Percentiles rank a stretch among this genome's conserved stretches.
Evolutionary conservation across 2,888 invertebrate species (phyloP).

Genomic region (Serrognathus titanus): DNA sequence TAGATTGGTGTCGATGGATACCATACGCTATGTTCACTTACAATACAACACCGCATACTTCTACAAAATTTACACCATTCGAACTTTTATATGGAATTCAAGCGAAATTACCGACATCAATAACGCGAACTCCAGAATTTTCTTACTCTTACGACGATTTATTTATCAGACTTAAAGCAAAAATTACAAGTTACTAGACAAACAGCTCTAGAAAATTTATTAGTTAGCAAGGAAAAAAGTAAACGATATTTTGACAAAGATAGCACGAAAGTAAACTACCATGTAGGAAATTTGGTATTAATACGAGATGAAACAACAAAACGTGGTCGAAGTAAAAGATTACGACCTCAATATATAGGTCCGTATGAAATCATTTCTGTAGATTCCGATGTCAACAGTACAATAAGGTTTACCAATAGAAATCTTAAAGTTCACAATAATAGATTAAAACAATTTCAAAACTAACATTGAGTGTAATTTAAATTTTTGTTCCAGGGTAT

Average conservation of each 20-base stretch:
- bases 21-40: too few species aligned
- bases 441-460: too few species aligned
- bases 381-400: too few species aligned
- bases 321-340: conserved; percentile 6
- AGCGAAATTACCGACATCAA: conserved; percentile 19
- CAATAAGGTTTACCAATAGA: too few species aligned
- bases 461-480: too few species aligned
- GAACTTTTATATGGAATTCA: conserved; percentile 25
- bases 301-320: conserved; percentile 3
- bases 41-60: too few species aligned
- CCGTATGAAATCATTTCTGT: conserved; percentile 1
- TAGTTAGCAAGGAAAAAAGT: conserved; percentile 4
- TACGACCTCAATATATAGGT: conserved; percentile 7
- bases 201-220: conserved; percentile 20
- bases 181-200: conserved; percentile 21
- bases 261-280: neutral
- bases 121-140: conserved; percentile 23
- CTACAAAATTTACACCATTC: conserved; percentile 25
- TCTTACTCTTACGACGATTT: conserved; percentile 27
- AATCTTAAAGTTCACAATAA: too few species aligned
- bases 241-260: neutral
- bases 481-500: too few species aligned
- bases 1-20: too few species aligned
- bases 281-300: conserved; percentile 5
- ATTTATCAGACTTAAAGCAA: conserved; percentile 15